Conservation (phyloP, 2,797 vertebrate species). For the Leucoraja ocellata region DNA sequence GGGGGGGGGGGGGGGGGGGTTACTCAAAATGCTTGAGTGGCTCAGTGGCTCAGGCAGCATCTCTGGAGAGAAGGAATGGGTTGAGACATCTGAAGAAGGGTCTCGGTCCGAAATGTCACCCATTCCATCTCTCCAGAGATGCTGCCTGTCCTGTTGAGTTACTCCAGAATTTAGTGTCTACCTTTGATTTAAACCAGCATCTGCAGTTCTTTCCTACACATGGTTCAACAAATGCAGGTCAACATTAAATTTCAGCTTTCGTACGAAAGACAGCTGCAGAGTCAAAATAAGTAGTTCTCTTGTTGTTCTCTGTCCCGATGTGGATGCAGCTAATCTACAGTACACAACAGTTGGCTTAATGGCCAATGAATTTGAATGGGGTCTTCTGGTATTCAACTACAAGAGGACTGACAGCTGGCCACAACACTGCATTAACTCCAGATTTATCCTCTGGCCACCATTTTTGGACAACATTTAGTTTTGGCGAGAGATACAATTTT, state of each 20-base stretch:
- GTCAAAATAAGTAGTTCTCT: neutral
- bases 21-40: too few relatives aligned
- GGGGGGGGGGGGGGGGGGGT: too few relatives aligned
- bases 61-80: too few relatives aligned
- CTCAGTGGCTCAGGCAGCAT: too few relatives aligned
- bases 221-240: neutral
- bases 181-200: too few relatives aligned
- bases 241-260: neutral
- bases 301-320: neutral
- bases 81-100: too few relatives aligned
- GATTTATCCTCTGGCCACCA: neutral
- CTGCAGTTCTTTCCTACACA: too few relatives aligned
- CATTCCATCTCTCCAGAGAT: too few relatives aligned
- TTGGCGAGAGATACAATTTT: neutral
- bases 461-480: neutral
- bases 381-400: neutral
- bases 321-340: neutral
- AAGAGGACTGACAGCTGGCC: neutral
- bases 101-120: too few relatives aligned
- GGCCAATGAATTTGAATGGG: neutral
- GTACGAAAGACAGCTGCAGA: neutral
- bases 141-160: too few relatives aligned
- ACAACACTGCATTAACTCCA: neutral
- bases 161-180: too few relatives aligned
- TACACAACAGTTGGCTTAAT: neutral